phyloP scores from a whole-genome alignment of 2,113 vertebrate genomes.

The Pollachius pollachius region DNA sequence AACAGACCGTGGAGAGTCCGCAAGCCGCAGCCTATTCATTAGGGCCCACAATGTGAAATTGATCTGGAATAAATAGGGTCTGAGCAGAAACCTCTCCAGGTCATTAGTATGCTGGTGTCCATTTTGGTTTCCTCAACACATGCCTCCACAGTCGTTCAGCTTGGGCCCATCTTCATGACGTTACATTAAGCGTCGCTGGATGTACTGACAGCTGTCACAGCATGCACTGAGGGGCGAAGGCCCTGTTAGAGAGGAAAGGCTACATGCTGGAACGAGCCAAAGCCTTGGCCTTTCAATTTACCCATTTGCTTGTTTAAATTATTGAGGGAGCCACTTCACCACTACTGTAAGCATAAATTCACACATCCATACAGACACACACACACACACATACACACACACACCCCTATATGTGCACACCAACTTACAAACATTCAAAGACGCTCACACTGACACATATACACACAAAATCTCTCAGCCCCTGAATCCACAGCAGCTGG shows the following conservation, averaged over 20 bases:
- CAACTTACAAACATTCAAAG: neutral
- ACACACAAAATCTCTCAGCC: neutral
- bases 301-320: conserved; percentile 47
- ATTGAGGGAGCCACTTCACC: conserved; percentile 44
- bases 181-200: conserved; percentile 39
- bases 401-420: conserved; percentile 5
- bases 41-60: conserved; percentile 34
- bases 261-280: conserved; percentile 32
- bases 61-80: conserved; percentile 28
- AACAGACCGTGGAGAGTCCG: conserved; percentile 6
- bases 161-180: conserved; percentile 29
- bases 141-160: conserved; percentile 44
- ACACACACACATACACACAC: neutral
- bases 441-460: neutral
- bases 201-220: conserved; percentile 36
- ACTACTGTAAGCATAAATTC: neutral
- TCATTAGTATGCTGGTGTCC: conserved; percentile 43
- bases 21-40: conserved; percentile 27
- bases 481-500: conserved; percentile 53
- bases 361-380: conserved; percentile 9
- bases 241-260: conserved; percentile 22
- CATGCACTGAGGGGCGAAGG: conserved; percentile 34
- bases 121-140: conserved; percentile 42
- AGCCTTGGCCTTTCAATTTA: conserved; percentile 42
- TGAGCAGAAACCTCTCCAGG: conserved; percentile 28